Conservation (phyloP, 2,797 vertebrate genomes). For the Megalops cyprinoides region DNA sequence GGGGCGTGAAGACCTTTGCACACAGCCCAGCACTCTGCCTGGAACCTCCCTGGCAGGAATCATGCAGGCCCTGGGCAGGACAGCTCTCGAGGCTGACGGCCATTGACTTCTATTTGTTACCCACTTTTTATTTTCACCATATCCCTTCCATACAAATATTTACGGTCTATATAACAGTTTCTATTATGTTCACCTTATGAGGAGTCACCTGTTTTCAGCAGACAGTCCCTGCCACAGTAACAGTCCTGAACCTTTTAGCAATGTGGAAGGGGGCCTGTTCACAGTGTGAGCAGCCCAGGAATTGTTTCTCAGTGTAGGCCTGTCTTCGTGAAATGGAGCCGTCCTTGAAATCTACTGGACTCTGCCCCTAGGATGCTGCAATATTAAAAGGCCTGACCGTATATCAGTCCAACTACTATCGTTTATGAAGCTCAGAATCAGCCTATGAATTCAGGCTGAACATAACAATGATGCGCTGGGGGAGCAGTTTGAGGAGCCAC, state of each 20-base stretch:
- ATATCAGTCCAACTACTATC: neutral
- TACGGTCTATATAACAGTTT: too few species aligned
- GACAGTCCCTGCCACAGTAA: neutral
- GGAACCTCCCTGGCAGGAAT: too few species aligned
- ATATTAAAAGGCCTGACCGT: neutral
- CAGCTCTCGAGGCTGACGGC: too few species aligned
- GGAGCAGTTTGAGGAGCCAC: constrained; percentile 43
- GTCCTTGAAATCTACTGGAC: too few species aligned
- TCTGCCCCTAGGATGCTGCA: neutral
- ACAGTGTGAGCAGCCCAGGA: neutral
- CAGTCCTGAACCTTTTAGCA: neutral
- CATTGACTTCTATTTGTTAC: too few species aligned
- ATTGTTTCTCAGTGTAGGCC: too few species aligned
- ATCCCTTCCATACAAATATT: neutral
- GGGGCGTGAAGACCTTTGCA: neutral
- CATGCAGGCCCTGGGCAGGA: neutral
- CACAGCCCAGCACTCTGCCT: neutral
- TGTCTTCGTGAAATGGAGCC: neutral
- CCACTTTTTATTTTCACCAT: neutral
- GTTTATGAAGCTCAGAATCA: neutral
- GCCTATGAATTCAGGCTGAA: neutral
- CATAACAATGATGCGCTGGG: neutral
- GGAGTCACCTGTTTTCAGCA: neutral
- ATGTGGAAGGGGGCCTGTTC: neutral
- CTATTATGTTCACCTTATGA: neutral